Conservation (phyloP, 2,888 invertebrate genomes). For the Syrista parreyssii region DNA sequence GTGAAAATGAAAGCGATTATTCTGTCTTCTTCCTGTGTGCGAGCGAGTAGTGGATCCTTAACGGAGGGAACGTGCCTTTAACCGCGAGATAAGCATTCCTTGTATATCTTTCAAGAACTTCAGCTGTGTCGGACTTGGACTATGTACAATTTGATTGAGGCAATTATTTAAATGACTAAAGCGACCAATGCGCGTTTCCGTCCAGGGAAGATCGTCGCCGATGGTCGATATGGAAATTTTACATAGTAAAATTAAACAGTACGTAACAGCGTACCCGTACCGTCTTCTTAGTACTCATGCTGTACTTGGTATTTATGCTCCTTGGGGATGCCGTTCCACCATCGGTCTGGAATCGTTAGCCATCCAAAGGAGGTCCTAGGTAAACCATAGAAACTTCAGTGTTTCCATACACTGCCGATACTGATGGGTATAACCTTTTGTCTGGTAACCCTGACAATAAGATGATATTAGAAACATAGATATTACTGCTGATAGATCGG, state of each 20-base stretch:
- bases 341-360: slow-evolving; percentile 71
- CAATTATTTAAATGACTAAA: background rate
- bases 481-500: background rate
- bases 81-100: background rate
- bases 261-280: background rate
- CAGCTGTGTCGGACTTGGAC: background rate
- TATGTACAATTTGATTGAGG: background rate
- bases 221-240: background rate
- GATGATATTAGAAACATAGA: slow-evolving; percentile 25
- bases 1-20: background rate
- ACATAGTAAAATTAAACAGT: background rate
- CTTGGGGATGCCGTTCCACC: background rate
- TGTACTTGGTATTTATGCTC: background rate
- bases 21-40: background rate
- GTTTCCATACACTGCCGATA: slow-evolving; percentile 98
- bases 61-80: background rate
- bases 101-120: background rate
- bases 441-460: slow-evolving; percentile 82
- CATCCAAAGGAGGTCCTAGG: slow-evolving; percentile 95
- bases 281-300: background rate
- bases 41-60: background rate
- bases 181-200: background rate
- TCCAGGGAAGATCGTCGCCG: background rate
- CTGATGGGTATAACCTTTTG: slow-evolving; percentile 93
- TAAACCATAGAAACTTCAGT: slow-evolving; percentile 99